Evolutionary conservation across 2,888 invertebrate species (phyloP).

Genomic region (Osmoderma eremita): DNA sequence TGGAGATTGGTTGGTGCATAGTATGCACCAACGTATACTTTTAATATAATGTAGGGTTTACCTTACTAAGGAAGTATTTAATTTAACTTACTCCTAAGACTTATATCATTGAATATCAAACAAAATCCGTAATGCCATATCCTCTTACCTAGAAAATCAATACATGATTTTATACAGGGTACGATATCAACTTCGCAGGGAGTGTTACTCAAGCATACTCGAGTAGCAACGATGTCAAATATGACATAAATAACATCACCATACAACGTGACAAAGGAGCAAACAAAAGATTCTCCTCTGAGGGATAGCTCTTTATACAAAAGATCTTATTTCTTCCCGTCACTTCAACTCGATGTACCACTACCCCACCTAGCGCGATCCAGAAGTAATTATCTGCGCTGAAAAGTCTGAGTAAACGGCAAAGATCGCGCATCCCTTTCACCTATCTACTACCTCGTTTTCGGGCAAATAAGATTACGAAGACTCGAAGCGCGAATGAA

Average conservation of each 20-base stretch:
- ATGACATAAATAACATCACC: slow-evolving; percentile 18
- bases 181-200: background rate
- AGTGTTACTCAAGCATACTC: slow-evolving; percentile 16
- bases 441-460: slow-evolving; percentile 3
- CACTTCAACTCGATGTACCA: slow-evolving; percentile 22
- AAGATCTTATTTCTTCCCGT: slow-evolving; percentile 12
- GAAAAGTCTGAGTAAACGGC: slow-evolving; percentile 30
- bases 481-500: background rate
- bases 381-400: slow-evolving; percentile 39
- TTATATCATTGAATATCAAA: too few species aligned
- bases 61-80: too few species aligned
- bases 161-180: background rate
- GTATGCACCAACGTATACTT: too few species aligned
- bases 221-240: slow-evolving; percentile 31
- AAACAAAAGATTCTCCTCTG: slow-evolving; percentile 33
- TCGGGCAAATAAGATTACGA: slow-evolving; percentile 32
- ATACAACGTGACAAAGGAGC: slow-evolving; percentile 21
- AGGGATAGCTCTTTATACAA: slow-evolving; percentile 15
- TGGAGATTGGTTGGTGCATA: too few species aligned
- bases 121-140: too few species aligned
- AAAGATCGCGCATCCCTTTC: slow-evolving; percentile 21
- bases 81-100: too few species aligned
- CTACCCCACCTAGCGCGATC: slow-evolving; percentile 32
- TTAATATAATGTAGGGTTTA: too few species aligned
- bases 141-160: background rate